Evolutionary conservation across 2,113 vertebrate species (phyloP).

Genomic region (Caretta caretta): DNA sequence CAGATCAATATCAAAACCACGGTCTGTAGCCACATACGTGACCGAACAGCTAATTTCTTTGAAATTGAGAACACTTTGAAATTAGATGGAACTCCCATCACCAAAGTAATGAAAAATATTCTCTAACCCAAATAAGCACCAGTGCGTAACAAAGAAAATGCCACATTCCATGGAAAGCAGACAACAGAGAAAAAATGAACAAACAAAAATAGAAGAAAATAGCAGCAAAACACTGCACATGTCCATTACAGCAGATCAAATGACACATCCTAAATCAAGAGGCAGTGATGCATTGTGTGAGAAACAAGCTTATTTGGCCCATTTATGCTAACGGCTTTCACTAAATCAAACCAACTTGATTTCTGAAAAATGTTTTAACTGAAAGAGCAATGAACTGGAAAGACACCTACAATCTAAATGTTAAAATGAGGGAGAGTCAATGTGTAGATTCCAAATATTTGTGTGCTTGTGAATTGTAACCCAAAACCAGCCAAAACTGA

Average conservation of each 20-base stretch:
- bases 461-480: background rate
- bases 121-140: background rate
- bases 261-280: background rate
- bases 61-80: background rate
- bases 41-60: background rate
- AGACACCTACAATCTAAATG: background rate
- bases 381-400: background rate
- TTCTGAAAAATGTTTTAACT: background rate
- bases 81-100: background rate
- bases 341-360: background rate
- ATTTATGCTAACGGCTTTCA: background rate
- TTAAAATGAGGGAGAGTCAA: background rate
- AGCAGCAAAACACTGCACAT: background rate
- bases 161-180: background rate
- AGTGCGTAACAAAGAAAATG: background rate
- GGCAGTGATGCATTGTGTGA: background rate
- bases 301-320: background rate
- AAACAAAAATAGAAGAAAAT: background rate
- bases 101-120: background rate
- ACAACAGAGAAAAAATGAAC: background rate
- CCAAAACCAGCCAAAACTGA: too few relatives aligned
- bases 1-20: background rate
- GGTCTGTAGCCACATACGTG: background rate
- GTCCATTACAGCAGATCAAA: background rate
- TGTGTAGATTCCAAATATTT: background rate